phyloP scores from a whole-genome alignment of 2,888 invertebrate genomes.

The Plagiodera versicolora region DNA sequence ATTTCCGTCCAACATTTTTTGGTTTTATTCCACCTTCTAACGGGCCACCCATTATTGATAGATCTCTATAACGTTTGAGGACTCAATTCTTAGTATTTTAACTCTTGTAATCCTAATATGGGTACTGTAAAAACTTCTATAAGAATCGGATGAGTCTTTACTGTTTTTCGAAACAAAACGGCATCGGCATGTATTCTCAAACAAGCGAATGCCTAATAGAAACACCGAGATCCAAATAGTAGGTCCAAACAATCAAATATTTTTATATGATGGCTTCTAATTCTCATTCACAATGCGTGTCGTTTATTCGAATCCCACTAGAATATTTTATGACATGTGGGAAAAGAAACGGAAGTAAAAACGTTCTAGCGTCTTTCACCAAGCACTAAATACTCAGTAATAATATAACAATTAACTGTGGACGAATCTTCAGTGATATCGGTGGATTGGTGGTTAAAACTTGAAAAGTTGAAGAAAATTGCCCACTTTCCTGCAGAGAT shows the following conservation, averaged over 20 bases:
- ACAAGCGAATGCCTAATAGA: not conserved
- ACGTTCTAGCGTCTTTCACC: constrained; percentile 26
- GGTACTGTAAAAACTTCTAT: too few species aligned
- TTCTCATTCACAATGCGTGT: constrained; percentile 27
- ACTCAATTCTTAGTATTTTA: too few species aligned
- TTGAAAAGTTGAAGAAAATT: too few species aligned
- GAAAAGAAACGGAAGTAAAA: constrained; percentile 31
- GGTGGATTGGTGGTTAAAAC: not conserved
- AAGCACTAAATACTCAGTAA: constrained; percentile 15
- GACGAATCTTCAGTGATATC: not conserved
- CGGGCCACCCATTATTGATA: too few species aligned
- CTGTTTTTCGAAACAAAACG: not conserved
- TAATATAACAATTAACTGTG: not conserved
- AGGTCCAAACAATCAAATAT: not conserved
- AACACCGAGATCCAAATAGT: constrained; percentile 5
- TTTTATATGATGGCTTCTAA: too few species aligned
- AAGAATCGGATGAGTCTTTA: too few species aligned
- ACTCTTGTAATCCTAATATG: too few species aligned
- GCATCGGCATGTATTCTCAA: not conserved
- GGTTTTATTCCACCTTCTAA: too few species aligned
- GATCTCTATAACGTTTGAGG: too few species aligned
- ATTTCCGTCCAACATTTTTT: too few species aligned
- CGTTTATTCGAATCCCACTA: constrained; percentile 29
- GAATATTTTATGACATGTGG: constrained; percentile 34
- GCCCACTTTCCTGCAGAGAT: not conserved